Evolutionary conservation across 2,888 invertebrate genomes (phyloP).

Genomic region (Bimastos eiseni): DNA sequence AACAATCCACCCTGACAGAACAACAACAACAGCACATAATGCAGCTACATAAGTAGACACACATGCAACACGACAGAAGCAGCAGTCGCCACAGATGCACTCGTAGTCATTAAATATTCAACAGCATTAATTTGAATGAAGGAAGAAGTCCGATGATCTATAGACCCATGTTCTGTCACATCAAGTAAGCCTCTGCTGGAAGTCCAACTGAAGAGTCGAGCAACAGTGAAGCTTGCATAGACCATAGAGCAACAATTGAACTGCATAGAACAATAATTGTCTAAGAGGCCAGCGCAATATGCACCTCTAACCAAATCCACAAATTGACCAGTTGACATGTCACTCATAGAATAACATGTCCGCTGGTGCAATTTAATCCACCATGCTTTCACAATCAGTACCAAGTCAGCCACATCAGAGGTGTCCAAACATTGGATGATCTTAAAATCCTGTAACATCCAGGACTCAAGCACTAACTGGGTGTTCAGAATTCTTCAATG

Average conservation of each 20-base stretch:
- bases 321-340: too few species aligned
- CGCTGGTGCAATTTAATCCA: not conserved
- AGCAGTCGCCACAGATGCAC: too few species aligned
- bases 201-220: not conserved
- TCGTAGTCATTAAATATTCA: not conserved
- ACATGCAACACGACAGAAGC: not conserved
- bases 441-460: not conserved
- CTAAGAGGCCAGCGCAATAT: too few species aligned
- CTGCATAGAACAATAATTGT: too few species aligned
- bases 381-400: not conserved
- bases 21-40: not conserved
- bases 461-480: not conserved
- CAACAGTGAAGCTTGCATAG: too few species aligned
- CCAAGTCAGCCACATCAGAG: not conserved
- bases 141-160: not conserved
- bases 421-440: not conserved
- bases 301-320: too few species aligned
- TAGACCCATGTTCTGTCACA: not conserved
- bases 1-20: conserved; percentile 42
- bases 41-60: not conserved
- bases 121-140: too few species aligned
- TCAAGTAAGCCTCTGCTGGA: not conserved
- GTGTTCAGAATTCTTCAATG: not conserved
- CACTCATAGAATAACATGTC: not conserved
- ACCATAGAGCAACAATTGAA: too few species aligned